Conservation (phyloP, 2,113 vertebrate genomes). For the Bubo bubo region DNA sequence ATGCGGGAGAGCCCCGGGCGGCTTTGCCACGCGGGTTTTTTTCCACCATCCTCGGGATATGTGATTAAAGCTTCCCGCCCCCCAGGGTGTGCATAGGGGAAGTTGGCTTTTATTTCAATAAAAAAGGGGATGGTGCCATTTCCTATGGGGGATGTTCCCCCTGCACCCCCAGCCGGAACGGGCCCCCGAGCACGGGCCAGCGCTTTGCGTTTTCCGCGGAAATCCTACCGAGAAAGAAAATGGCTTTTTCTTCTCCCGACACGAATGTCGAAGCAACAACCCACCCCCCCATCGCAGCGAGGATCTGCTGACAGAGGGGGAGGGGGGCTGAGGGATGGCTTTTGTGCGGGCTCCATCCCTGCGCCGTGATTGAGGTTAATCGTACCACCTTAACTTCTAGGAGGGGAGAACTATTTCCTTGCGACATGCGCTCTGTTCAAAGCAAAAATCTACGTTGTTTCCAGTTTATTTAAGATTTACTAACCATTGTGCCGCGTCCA, state of each 20-base stretch:
- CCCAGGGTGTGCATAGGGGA: neutral
- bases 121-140: neutral
- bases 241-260: neutral
- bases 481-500: accelerated
- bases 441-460: neutral
- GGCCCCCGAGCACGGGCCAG: neutral
- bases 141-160: too few relatives aligned
- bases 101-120: neutral
- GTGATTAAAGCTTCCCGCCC: neutral
- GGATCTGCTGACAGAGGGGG: neutral
- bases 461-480: neutral
- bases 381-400: accelerated
- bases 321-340: neutral
- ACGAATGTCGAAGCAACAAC: accelerated
- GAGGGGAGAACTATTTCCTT: neutral
- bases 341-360: neutral
- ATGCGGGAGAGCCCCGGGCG: neutral
- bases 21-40: neutral
- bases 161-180: neutral
- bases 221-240: neutral
- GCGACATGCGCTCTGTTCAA: accelerated
- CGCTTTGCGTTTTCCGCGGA: neutral
- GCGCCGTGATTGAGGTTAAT: accelerated
- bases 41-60: accelerated
- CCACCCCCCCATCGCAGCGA: accelerated